Conservation (phyloP, 2,888 invertebrate genomes). For the Omphaloscelis lunosa region DNA sequence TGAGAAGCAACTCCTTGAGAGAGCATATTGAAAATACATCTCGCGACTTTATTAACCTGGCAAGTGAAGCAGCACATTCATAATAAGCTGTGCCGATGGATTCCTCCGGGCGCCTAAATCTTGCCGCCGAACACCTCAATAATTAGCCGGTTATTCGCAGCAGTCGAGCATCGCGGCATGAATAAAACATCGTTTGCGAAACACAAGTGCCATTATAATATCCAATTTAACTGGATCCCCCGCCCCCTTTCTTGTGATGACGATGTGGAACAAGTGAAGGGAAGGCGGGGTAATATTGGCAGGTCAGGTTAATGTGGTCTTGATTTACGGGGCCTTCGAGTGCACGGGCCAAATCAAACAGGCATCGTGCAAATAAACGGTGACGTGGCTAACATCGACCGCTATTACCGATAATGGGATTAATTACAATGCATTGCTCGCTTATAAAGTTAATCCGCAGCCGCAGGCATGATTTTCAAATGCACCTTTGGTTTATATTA, state of each 20-base stretch:
- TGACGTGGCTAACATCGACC: slow-evolving; percentile 80
- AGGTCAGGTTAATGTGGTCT: slow-evolving; percentile 71
- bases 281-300: slow-evolving; percentile 49
- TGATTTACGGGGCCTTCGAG: slow-evolving; percentile 74
- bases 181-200: slow-evolving; percentile 88
- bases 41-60: slow-evolving; percentile 75
- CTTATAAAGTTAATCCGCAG: slow-evolving; percentile 49
- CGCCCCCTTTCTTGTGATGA: slow-evolving; percentile 51
- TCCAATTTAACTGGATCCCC: slow-evolving; percentile 72
- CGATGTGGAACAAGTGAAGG: slow-evolving; percentile 38
- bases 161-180: slow-evolving; percentile 84
- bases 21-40: slow-evolving; percentile 66
- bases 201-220: slow-evolving; percentile 80
- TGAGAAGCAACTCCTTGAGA: slow-evolving; percentile 52
- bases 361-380: slow-evolving; percentile 76
- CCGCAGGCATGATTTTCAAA: slow-evolving; percentile 35
- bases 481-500: background rate
- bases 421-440: slow-evolving; percentile 79
- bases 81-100: slow-evolving; percentile 72
- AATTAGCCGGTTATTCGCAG: slow-evolving; percentile 87
- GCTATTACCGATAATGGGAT: slow-evolving; percentile 80
- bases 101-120: slow-evolving; percentile 74
- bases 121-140: slow-evolving; percentile 83
- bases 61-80: slow-evolving; percentile 77
- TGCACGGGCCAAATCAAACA: slow-evolving; percentile 80